phyloP scores from a whole-genome alignment of 2,888 invertebrate genomes.

The Ornithoptera alexandrae region DNA sequence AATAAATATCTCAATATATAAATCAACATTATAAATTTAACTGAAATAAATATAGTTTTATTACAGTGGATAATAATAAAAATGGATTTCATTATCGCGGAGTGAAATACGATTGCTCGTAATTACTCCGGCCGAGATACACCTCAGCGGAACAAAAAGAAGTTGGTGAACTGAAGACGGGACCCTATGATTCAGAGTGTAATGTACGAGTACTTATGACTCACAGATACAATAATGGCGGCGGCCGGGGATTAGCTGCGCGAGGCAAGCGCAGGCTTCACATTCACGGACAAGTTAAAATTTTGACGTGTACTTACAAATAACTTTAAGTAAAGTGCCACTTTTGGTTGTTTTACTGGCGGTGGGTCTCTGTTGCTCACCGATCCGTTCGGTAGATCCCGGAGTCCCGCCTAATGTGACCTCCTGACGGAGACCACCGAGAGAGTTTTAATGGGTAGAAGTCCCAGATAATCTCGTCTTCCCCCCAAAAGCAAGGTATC shows the following conservation, averaged over 20 bases:
- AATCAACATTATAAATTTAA: no score
- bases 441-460: no score
- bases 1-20: no score
- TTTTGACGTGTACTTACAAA: neutral
- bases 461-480: no score
- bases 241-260: neutral
- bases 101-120: neutral
- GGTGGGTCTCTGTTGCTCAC: no score
- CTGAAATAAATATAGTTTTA: no score
- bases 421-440: no score
- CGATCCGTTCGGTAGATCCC: no score
- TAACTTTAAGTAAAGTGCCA: neutral
- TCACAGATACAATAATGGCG: constrained; percentile 7
- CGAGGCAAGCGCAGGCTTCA: neutral
- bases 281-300: neutral
- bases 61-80: neutral
- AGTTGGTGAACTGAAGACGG: constrained; percentile 2
- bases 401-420: no score
- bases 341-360: no score
- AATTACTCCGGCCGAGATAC: neutral
- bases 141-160: neutral
- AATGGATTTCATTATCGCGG: neutral
- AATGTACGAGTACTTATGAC: constrained; percentile 3
- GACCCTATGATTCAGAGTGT: constrained; percentile 10
- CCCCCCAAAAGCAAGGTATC: no score